Evolutionary conservation across 2,113 vertebrate genomes (phyloP), one percentile per base, ranked within the genome.

Genomic region (Phaethon lepturus): DNA sequence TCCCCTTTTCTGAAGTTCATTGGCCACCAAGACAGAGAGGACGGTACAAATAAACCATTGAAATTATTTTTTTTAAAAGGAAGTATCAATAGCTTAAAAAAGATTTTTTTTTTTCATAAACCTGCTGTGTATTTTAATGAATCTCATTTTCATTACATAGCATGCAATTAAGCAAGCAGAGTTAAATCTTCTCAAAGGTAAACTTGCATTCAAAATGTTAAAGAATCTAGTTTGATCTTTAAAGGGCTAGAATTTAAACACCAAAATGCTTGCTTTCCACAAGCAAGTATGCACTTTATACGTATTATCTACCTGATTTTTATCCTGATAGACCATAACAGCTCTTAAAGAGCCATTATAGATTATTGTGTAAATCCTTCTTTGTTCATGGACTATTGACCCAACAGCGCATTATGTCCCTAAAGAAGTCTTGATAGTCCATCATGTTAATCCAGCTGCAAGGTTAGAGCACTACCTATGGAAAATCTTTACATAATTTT

Each of bases 331-430:
- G 90, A 92, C 45, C 88, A 72, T 95, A 96, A 96, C 72, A 84
- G 69, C 86, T 95, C 85, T 93, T 97, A 97, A 96, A 95, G 91
- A 94, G 94, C 47, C 22, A 15, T 93, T 97, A 97, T 97, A 83
- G 96, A 97, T 97, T 95, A 96, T 96, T 94, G 95, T 94, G 81
- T 96, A 97, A 97, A 97, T 97, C 95, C 92, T 93, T 93, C 94
- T 95, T 96, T 97, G 94, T 95, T 97, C 93, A 82, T 24, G 60
- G 87, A 62, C 93, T 97, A 97, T 97, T 97, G 96, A 97, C 95
- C 85, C 87, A 94, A 74, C 69, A 59, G 64, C 84, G 89, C 82
- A 81, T 95, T 95, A 95, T 60, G 64, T 94, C 95, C 91, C 95
- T 95, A 84, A 97, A 96, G 95, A 91, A 95, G 83, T 38, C 89